These are phyloP conservation scores for Sphyrna mokarran DNA, from an alignment of 2,113 vertebrate species.

Conservation along the genomic window DNA sequence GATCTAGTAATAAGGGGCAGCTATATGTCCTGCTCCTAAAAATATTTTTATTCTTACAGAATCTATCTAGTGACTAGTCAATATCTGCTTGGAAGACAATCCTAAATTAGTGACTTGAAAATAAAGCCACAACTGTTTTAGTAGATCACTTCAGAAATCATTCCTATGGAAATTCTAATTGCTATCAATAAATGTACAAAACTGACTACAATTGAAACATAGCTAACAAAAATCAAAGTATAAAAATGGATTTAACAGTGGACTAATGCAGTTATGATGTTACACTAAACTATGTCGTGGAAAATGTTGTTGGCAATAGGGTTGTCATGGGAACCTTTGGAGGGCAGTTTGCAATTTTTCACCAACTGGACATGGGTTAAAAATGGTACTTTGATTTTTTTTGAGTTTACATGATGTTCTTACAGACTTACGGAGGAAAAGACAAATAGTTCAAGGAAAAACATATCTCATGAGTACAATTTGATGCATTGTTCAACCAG, in stretches of 20 bases:
- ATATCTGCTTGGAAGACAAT: neutral
- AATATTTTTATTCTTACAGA: neutral
- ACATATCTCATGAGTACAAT: neutral
- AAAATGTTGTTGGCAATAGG: neutral
- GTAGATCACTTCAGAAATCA: neutral
- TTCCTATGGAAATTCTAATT: neutral
- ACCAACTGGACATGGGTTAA: neutral
- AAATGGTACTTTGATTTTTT: neutral
- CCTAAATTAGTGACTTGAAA: neutral
- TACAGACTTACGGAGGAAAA: neutral
- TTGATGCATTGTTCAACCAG: neutral
- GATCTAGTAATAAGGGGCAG: neutral
- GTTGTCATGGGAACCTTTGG: slow-evolving; percentile 15
- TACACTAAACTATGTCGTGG: neutral
- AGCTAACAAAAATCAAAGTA: neutral
- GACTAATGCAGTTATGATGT: neutral
- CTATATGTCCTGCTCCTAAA: neutral
- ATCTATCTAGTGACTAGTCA: neutral
- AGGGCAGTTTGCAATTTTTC: neutral
- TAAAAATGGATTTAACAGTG: neutral
- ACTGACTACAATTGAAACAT: neutral
- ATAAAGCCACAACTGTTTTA: neutral
- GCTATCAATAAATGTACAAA: neutral
- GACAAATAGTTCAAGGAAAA: neutral
- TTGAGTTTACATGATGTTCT: neutral